Percentiles rank a stretch among this genome's conserved stretches.
Evolutionary conservation across 2,113 vertebrate genomes (phyloP).

Genomic region (Mus pahari): DNA sequence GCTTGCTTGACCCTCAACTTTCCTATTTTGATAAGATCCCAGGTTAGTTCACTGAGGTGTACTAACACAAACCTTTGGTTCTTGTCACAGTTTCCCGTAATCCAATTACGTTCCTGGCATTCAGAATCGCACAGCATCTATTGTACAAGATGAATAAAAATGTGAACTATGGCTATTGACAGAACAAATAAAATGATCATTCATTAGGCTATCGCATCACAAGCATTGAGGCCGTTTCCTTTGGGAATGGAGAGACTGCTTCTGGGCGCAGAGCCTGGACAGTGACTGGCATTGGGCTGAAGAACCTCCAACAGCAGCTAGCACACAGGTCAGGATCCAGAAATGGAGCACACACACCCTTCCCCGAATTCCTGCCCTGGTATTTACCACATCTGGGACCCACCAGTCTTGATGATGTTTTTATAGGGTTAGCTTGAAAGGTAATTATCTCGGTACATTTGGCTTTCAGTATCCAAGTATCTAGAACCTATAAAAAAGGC

Average conservation of each 20-base stretch:
- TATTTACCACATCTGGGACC: slow-evolving; percentile 58
- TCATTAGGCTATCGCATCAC: slow-evolving; percentile 50
- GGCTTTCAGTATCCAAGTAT: slow-evolving; percentile 55
- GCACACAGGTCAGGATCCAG: slow-evolving; percentile 12
- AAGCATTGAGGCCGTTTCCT: slow-evolving; percentile 37
- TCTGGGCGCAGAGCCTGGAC: neutral
- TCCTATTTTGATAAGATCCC: slow-evolving; percentile 21
- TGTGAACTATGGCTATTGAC: slow-evolving; percentile 63
- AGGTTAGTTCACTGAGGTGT: slow-evolving; percentile 49
- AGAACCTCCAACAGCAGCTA: neutral
- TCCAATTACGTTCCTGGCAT: slow-evolving; percentile 66
- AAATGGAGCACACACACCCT: neutral
- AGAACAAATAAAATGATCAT: slow-evolving; percentile 71
- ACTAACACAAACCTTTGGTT: neutral
- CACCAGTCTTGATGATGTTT: slow-evolving; percentile 56
- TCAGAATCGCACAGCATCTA: slow-evolving; percentile 39
- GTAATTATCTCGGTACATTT: slow-evolving; percentile 43
- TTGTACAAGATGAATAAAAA: slow-evolving; percentile 72
- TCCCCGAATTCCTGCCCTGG: slow-evolving; percentile 32
- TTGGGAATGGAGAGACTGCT: slow-evolving; percentile 23
- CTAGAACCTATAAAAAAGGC: slow-evolving; percentile 54
- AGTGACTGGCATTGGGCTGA: neutral
- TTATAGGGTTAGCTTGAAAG: slow-evolving; percentile 67
- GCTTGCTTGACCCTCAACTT: neutral
- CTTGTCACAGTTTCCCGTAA: slow-evolving; percentile 52